Percentiles rank a stretch among this genome's conserved stretches.
These are phyloP conservation scores for Polyommatus icarus DNA, from an alignment of 2,888 invertebrate species.

Conservation along the genomic window DNA sequence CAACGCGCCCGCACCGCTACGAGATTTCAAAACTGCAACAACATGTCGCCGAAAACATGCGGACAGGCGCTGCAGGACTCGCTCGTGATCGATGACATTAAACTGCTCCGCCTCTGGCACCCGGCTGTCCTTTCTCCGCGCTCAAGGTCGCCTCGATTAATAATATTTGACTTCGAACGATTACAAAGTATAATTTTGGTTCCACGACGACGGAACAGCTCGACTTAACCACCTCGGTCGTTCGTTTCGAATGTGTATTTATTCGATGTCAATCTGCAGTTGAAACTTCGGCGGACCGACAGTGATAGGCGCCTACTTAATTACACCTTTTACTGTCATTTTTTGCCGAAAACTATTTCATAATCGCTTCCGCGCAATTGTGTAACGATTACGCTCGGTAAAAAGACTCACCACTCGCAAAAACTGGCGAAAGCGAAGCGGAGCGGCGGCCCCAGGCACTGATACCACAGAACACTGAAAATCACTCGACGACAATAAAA, in stretches of 20 bases:
- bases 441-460: conserved; percentile 48
- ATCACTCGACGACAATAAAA: conserved; percentile 55
- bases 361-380: conserved; percentile 36
- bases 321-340: neutral
- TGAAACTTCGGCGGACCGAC: neutral
- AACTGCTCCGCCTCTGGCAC: neutral
- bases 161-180: neutral
- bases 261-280: conserved; percentile 1
- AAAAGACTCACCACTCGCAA: conserved; percentile 71
- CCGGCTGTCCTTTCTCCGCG: conserved; percentile 9
- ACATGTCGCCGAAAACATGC: neutral
- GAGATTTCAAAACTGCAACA: neutral
- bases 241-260: neutral
- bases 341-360: conserved; percentile 8
- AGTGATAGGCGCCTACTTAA: neutral
- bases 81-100: neutral
- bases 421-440: conserved; percentile 62
- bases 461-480: conserved; percentile 66
- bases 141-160: conserved; percentile 2
- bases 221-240: conserved; percentile 1
- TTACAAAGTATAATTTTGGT: conserved; percentile 15
- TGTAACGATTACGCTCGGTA: conserved; percentile 50
- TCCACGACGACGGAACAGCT: neutral
- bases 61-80: neutral
- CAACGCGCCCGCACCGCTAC: conserved; percentile 54